Base-by-base conservation (phyloP, 2,113 vertebrate genomes). In the Mobula birostris region DNA sequence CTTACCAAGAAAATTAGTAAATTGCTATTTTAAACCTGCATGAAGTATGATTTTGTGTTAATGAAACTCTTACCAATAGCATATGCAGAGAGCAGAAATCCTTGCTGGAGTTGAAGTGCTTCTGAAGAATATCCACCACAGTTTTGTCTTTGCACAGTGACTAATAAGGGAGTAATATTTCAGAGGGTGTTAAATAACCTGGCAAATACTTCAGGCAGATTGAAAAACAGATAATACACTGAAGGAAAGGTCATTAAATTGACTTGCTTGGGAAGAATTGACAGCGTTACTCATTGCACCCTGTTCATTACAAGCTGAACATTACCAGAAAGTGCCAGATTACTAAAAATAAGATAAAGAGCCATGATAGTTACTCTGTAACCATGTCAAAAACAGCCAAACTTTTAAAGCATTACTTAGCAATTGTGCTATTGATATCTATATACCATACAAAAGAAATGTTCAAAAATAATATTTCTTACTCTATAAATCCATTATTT, bases 11-110 rank as follows among this genome's bases (percentile, higher is more conserved):
- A 63, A 94, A 94, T 82, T 15, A 48, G 29, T 83, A 40, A 58
- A 88, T 88, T 66, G 68, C 78, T 85, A 56, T 29, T 40, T 83
- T 56, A 83, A 72, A 66, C 29, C 12, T 32, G 58, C 66, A 32
- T 88, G 63, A 88, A 66, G 36, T 90, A 90, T 88, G 2, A 94
- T 93, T 61, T 94, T 91, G 61, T 19, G 0, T 8, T 0, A 36
- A 7, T 0, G 48, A 1, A 36, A 11, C 32, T 94, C 95, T 95
- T 94, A 99, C 99, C 98, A 99, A 94, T 0, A 99, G 95, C 95
- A 95, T 88, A 8, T 99, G 97, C 94, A 99, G 95, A 0, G 98
- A 98, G 15, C 98, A 97, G 90, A 98, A 96, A 78, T 98, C 98
- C 95, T 97, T 99, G 95, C 95, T 97, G 95, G 96, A 94, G 94